Percentiles rank a stretch among this genome's conserved stretches.
phyloP scores from a whole-genome alignment of 2,113 vertebrate genomes.

The Sterrhoptilus dennistouni region DNA sequence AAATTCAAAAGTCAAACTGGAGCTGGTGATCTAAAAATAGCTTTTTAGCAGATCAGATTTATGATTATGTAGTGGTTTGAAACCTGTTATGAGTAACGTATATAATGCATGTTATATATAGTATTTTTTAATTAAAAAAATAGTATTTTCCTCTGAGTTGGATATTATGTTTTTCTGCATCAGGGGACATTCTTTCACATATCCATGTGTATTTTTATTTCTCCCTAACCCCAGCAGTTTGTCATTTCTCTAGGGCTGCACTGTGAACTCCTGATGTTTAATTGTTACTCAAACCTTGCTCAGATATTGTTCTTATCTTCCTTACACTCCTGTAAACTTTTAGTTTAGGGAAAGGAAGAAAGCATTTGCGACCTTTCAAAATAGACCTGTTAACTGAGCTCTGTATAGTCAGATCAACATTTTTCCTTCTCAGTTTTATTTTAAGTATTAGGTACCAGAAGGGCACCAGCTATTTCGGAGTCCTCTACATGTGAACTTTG shows the following conservation, averaged over 20 bases:
- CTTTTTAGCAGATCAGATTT: neutral
- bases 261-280: rapidly evolving
- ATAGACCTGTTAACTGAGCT: neutral
- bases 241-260: neutral
- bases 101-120: no score
- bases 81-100: neutral
- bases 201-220: neutral
- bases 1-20: neutral
- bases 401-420: neutral
- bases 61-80: neutral
- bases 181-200: neutral
- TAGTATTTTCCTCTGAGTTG: neutral
- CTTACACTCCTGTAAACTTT: neutral
- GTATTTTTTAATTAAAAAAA: no score
- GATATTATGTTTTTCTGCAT: neutral
- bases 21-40: neutral
- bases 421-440: neutral
- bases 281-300: neutral
- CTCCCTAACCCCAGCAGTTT: neutral
- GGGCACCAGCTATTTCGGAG: neutral
- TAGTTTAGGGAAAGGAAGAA: neutral
- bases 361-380: neutral
- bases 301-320: neutral
- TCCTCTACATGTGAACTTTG: neutral
- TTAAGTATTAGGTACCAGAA: neutral